Base-by-base conservation (phyloP, 2,113 vertebrate genomes). In the Cranoglanis bouderius region DNA sequence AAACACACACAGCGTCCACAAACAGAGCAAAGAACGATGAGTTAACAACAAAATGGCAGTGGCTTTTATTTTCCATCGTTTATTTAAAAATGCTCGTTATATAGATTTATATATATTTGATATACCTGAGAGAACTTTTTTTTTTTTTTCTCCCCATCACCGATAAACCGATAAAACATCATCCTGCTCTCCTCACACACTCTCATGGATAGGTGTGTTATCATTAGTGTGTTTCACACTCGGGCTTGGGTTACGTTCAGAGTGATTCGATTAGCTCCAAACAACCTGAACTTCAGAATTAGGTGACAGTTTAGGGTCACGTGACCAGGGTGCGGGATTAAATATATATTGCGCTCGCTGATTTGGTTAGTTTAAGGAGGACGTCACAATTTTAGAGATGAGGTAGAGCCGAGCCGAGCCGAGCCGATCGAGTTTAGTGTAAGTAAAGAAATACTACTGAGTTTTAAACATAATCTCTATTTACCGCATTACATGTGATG, bases 71-170 rank as follows among this genome's bases (percentile, higher is more conserved):
- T 93, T 93, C 94, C 93, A 94, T 94, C 90, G 92, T 95, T 96
- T 95, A 95, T 95, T 95, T 92, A 92, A 94, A 95, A 83, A 83
- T 61, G 75, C 32, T 18, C 38, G 4, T 72, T 72, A 32, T 38
- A 38, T 38, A 8, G n/a, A 32, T 32, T 87, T 85, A 86, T 88
- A 85, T 65, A 85, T 85, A 21, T 89, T 83, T 80, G 85, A 85
- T 88, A 94, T 95, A 95, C 95, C 96, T 96, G 95, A 96, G 95
- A 96, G 95, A 95, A 95, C 95, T 94, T 94, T 14, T 96, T 96
- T 94, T 95, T 94, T 93, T 95, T 92, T 94, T 94, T 93, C 94
- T 93, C 92, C 93, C 91, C 93, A 91, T 93, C 92, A 93, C 84
- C 87, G 74, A 92, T 90, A 91, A 91, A 43, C 93, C 92, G 88